Conservation (phyloP, 2,888 invertebrate genomes). For the Leptothorax acervorum region DNA sequence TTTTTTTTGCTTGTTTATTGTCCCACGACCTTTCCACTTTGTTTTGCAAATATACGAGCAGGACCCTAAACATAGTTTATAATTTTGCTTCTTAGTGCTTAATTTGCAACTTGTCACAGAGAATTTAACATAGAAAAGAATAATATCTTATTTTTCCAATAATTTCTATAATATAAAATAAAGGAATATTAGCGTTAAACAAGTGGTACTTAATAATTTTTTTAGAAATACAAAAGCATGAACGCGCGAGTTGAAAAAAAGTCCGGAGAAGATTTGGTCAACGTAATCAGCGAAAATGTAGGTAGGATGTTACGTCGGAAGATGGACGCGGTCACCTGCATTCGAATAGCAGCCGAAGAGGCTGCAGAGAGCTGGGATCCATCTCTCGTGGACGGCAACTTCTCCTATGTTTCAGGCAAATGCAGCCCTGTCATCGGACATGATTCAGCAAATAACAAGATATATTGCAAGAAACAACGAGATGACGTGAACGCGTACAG, state of each 20-base stretch:
- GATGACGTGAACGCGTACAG: background rate
- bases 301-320: conserved; percentile 94
- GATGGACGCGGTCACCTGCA: conserved; percentile 96
- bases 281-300: conserved; percentile 93
- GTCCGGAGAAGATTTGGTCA: conserved; percentile 92
- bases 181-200: background rate
- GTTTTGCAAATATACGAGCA: no score
- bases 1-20: no score
- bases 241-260: conserved; percentile 93
- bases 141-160: background rate
- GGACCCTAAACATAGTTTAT: no score
- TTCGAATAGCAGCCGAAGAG: conserved; percentile 91
- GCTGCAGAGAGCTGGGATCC: conserved; percentile 88
- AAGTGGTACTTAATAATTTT: conserved; percentile 8
- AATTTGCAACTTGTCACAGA: background rate
- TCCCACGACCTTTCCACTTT: no score
- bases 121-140: background rate
- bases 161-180: background rate
- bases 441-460: background rate
- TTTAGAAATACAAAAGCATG: conserved; percentile 92
- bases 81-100: background rate
- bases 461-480: conserved; percentile 62
- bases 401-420: conserved; percentile 92
- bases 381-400: conserved; percentile 79
- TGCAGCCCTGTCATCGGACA: conserved; percentile 88